Conservation (phyloP, 1,140 invertebrate genomes). For the Cotesia typhae region DNA sequence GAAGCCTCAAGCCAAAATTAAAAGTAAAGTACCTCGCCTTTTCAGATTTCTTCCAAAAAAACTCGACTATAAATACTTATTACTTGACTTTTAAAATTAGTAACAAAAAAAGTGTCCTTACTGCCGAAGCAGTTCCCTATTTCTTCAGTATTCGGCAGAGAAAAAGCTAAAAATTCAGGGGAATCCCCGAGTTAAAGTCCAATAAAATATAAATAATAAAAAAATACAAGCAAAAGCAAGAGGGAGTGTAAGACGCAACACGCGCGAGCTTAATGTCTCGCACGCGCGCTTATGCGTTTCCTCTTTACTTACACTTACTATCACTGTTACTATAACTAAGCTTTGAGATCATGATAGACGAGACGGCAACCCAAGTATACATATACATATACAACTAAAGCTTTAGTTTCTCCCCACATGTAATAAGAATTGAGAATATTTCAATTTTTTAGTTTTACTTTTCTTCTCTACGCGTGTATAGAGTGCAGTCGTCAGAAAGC, state of each 20-base stretch:
- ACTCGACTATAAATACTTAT: no score
- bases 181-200: not conserved
- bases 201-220: not conserved
- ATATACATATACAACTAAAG: no score
- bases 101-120: no score
- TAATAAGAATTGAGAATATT: not conserved
- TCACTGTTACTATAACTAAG: no score
- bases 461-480: no score
- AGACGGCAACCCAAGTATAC: not conserved
- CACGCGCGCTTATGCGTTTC: slow-evolving; percentile 19
- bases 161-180: not conserved
- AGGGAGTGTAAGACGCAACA: not conserved
- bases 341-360: not conserved
- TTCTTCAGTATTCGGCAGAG: no score
- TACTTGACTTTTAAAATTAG: no score
- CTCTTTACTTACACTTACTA: not conserved
- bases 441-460: not conserved
- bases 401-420: no score
- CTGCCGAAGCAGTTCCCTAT: no score
- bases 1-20: no score
- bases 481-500: slow-evolving; percentile 7
- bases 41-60: no score
- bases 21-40: no score
- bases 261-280: slow-evolving; percentile 3
- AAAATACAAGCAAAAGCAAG: not conserved